Conservation (phyloP, 2,113 vertebrate genomes). For the Pelodiscus sinensis region DNA sequence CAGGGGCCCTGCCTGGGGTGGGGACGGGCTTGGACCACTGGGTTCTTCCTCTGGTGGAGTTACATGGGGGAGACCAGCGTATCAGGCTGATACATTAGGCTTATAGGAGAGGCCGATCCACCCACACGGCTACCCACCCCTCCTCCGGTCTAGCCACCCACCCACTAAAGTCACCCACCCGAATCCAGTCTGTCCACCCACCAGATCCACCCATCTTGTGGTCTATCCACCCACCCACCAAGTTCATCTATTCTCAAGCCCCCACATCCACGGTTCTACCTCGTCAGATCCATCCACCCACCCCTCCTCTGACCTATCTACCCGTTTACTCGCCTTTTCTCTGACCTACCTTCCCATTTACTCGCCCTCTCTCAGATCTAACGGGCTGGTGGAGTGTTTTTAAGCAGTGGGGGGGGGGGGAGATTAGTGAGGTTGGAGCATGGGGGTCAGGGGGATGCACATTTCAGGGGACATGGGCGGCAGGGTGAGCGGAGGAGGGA, state of each 20-base stretch:
- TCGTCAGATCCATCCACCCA: background rate
- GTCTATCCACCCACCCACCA: background rate
- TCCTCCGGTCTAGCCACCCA: background rate
- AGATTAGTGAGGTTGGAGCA: background rate
- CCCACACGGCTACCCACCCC: too few relatives aligned
- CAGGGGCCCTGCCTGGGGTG: background rate
- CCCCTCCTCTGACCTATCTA: background rate
- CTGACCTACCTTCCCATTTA: background rate
- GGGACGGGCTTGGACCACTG: accelerated
- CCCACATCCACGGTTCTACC: background rate
- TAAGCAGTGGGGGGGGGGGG: background rate
- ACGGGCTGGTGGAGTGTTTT: background rate
- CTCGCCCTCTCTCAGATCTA: background rate
- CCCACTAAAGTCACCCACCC: background rate
- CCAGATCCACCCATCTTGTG: background rate
- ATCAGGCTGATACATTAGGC: background rate
- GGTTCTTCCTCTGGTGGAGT: too few relatives aligned
- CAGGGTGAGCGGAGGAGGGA: too few relatives aligned
- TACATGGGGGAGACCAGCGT: background rate
- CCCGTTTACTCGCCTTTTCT: background rate
- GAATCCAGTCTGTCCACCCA: background rate
- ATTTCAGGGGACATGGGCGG: background rate
- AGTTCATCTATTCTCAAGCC: background rate
- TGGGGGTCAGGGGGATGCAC: background rate
- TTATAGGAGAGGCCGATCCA: background rate